Percentiles rank a stretch among this genome's conserved stretches.
Conservation (phyloP, 2,797 vertebrate species). For the Kryptopterus vitreolus region DNA sequence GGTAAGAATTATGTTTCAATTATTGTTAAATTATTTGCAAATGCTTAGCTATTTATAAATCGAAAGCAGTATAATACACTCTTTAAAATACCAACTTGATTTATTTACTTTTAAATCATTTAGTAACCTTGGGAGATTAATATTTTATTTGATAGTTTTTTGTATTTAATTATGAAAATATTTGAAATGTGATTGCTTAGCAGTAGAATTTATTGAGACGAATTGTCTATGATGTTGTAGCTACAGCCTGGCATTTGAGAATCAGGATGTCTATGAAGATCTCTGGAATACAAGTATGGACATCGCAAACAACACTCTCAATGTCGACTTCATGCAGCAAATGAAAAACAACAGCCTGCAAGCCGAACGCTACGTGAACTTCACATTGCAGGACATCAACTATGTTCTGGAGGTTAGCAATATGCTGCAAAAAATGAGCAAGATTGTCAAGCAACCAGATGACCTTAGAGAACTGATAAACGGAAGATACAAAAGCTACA, state of each 20-base stretch:
- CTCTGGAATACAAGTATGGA: conserved; percentile 44
- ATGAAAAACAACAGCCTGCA: conserved; percentile 49
- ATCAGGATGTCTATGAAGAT: conserved; percentile 44
- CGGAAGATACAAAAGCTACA: conserved; percentile 47
- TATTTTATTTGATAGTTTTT: background rate
- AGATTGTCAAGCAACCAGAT: background rate
- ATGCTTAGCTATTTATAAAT: background rate
- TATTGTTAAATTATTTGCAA: background rate
- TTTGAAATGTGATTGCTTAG: background rate
- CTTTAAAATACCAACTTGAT: background rate
- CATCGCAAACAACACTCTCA: conserved; percentile 33
- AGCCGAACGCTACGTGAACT: conserved; percentile 46
- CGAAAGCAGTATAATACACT: background rate
- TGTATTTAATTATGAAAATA: background rate
- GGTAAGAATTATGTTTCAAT: conserved; percentile 13
- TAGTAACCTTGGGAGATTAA: background rate
- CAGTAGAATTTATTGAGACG: conserved; percentile 6
- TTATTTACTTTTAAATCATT: background rate
- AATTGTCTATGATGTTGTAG: conserved; percentile 38
- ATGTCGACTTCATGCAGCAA: conserved; percentile 39
- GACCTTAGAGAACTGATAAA: conserved; percentile 42
- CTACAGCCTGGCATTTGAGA: conserved; percentile 10
- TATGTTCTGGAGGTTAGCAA: conserved; percentile 45
- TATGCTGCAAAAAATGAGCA: conserved; percentile 45
- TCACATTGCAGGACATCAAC: conserved; percentile 53